Evolutionary conservation across 2,113 vertebrate genomes (phyloP), one percentile per base, ranked within the genome.

Genomic region (Uria aalge): DNA sequence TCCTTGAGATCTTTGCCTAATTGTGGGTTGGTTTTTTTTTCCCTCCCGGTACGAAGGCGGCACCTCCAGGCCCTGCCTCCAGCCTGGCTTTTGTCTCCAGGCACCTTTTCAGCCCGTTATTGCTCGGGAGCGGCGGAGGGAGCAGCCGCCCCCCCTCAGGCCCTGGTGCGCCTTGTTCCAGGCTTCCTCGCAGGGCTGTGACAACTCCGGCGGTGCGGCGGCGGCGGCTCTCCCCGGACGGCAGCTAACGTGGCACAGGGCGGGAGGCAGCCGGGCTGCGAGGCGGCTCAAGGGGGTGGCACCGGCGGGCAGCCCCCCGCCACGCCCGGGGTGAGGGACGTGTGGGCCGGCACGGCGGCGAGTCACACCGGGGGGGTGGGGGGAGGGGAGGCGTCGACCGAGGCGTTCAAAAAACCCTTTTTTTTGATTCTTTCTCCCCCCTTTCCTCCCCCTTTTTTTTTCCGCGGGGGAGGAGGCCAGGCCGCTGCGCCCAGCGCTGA

Each of bases 171-270:
- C 6, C 24, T 6, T 7, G 14, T 11, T 8, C 53, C 4, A 22
- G 34, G 50, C 32, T 14, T 59, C 45, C 52, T 40, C 50, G 24
- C 55, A 15, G 6, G 11, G 43, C 8, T 10, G 1, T 26, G 41
- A 45, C 32, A 80, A 9, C 47, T 1, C 10, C 12, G 2, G 55
- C 6, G 66, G 2, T 0, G 41, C 29, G 36, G 1, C 10, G 10
- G 40, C 53, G 36, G 1, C 10, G 10, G 40, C 53, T 21, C 34
- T 34, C 9, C 55, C 26, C 1, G 5, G 45, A 1, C 32, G 15
- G 38, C 50, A 15, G 55, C 38, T 30, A 63, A 78, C 73, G 91
- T 27, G 85, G 85, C 85, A 34, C 64, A 21, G 1, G 48, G n/a
- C 30, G 34, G 43, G 48, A 24, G 29, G 50, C 57, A 12, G 20